Evolutionary conservation across 2,888 invertebrate genomes (phyloP).

Genomic region (Scaptomyza flava): DNA sequence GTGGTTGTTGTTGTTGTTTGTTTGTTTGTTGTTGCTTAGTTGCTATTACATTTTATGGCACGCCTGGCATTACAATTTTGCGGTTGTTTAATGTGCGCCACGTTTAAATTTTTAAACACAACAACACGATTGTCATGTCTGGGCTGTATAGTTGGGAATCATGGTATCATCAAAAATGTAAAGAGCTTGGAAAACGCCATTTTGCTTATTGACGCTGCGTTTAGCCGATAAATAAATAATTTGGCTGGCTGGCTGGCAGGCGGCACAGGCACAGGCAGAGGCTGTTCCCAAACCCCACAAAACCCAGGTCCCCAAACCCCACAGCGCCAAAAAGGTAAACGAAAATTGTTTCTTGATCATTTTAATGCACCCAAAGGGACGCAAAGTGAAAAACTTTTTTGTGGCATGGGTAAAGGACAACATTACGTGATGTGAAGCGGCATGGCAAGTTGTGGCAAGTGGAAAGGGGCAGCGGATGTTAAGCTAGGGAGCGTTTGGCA

Average conservation of each 20-base stretch:
- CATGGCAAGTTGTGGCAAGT: conserved; percentile 33
- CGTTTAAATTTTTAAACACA: conserved; percentile 50
- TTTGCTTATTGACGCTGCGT: conserved; percentile 69
- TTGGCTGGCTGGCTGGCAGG: conserved; percentile 32
- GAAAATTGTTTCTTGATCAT: conserved; percentile 84
- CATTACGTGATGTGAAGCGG: conserved; percentile 68
- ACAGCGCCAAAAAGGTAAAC: conserved; percentile 72
- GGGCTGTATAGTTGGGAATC: conserved; percentile 10
- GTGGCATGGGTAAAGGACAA: conserved; percentile 12
- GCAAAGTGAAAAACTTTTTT: conserved; percentile 67
- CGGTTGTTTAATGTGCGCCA: conserved; percentile 56
- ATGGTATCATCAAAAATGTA: conserved; percentile 75
- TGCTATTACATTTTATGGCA: conserved; percentile 60
- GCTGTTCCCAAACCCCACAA: conserved; percentile 34
- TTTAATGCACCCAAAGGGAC: conserved; percentile 82
- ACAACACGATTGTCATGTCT: conserved; percentile 63
- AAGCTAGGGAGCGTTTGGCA: conserved; percentile 4
- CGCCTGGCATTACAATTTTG: conserved; percentile 61
- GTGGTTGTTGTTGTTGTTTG: conserved; percentile 30
- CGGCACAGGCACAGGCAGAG: not conserved
- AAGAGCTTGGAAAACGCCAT: conserved; percentile 59
- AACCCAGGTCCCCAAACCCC: conserved; percentile 27
- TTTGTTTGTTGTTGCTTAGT: conserved; percentile 23
- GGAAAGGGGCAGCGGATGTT: not conserved
- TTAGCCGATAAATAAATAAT: conserved; percentile 83